These are phyloP conservation scores for Motacilla alba DNA, from an alignment of 2,113 vertebrate species.

Conservation along the genomic window DNA sequence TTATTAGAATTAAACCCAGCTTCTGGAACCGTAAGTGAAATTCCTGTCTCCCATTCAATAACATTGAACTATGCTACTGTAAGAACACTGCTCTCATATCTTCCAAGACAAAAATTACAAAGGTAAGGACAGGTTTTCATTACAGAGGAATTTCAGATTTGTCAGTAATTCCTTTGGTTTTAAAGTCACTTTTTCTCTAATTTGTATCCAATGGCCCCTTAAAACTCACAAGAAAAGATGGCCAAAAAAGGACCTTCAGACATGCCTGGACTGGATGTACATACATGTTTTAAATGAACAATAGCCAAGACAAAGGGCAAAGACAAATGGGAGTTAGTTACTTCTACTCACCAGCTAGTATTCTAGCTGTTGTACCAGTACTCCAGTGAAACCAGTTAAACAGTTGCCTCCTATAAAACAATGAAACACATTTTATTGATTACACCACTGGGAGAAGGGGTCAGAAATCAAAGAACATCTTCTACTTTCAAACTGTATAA, in stretches of 20 bases:
- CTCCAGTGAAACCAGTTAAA: conserved; percentile 86
- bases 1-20: background rate
- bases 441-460: rapidly evolving
- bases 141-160: background rate
- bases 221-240: background rate
- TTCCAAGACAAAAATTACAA: background rate
- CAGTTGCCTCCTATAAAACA: conserved; percentile 75
- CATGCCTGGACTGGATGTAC: background rate
- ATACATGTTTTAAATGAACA: background rate
- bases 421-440: background rate
- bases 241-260: background rate
- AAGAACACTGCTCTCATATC: background rate
- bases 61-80: background rate
- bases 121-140: background rate
- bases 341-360: conserved; percentile 80
- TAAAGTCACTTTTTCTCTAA: background rate
- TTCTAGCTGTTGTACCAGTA: conserved; percentile 77
- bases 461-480: background rate
- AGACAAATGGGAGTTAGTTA: background rate
- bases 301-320: background rate
- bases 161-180: background rate
- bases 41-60: background rate
- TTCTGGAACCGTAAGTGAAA: background rate
- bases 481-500: background rate
- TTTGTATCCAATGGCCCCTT: background rate